Percentiles rank a stretch among this genome's conserved stretches.
These are phyloP conservation scores for Phylloscopus whistleri DNA, from an alignment of 2,113 vertebrate species.

Conservation along the genomic window DNA sequence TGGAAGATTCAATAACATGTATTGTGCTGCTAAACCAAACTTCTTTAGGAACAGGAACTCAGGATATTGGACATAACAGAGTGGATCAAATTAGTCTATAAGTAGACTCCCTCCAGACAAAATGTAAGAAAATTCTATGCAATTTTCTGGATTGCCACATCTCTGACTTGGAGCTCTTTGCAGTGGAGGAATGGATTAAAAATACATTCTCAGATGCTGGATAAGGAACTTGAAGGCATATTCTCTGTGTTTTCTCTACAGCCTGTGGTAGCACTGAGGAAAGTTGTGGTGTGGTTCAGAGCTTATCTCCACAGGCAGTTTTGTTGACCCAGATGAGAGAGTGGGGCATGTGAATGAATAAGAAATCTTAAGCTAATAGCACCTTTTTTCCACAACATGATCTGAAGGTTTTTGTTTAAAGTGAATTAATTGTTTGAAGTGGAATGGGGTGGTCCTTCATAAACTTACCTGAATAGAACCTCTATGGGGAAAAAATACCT, in stretches of 20 bases:
- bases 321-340: neutral
- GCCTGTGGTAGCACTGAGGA: neutral
- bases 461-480: neutral
- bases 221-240: neutral
- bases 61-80: neutral
- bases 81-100: neutral
- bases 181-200: neutral
- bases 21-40: neutral
- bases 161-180: neutral
- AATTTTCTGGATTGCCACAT: neutral
- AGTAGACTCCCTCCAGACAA: neutral
- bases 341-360: neutral
- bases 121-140: neutral
- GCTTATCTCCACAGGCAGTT: neutral
- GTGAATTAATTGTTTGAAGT: neutral
- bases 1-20: neutral
- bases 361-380: neutral
- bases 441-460: neutral
- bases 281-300: fast-evolving
- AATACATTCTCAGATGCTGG: neutral
- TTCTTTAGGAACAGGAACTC: neutral
- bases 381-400: neutral
- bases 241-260: neutral
- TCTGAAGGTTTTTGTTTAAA: neutral
- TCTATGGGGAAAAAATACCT: neutral